These are phyloP conservation scores for Mormyrus proboscirostris DNA, from an alignment of 2,797 vertebrate species.

Conservation along the genomic window DNA sequence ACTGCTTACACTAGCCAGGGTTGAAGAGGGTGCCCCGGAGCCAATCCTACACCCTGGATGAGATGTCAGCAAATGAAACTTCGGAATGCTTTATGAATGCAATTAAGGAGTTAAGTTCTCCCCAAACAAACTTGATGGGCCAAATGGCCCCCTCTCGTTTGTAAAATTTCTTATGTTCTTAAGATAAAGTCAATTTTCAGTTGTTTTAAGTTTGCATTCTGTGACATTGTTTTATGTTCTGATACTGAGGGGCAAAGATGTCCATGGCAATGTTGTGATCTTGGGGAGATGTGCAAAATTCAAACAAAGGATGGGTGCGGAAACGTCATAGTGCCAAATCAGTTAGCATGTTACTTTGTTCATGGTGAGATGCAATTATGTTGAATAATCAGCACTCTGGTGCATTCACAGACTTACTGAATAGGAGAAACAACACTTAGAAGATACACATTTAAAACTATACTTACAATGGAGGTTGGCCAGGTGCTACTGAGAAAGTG, in stretches of 20 bases:
- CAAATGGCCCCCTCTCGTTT: too few relatives aligned
- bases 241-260: background rate
- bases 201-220: background rate
- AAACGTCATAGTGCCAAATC: background rate
- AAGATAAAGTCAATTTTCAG: background rate
- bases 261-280: background rate
- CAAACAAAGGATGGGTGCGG: background rate
- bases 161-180: too few relatives aligned
- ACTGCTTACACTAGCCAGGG: background rate
- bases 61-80: background rate
- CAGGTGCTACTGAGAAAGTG: conserved; percentile 48
- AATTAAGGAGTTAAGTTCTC: background rate
- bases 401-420: background rate
- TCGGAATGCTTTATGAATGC: background rate
- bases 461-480: conserved; percentile 46
- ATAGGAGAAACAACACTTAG: background rate
- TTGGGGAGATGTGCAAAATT: background rate
- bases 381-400: background rate
- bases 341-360: background rate
- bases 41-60: background rate
- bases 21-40: background rate
- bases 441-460: background rate
- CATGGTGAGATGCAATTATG: background rate
- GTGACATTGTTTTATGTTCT: background rate
- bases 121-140: too few relatives aligned